Base-by-base conservation (phyloP, 2,888 invertebrate genomes). In the Nomada ruficornis region DNA sequence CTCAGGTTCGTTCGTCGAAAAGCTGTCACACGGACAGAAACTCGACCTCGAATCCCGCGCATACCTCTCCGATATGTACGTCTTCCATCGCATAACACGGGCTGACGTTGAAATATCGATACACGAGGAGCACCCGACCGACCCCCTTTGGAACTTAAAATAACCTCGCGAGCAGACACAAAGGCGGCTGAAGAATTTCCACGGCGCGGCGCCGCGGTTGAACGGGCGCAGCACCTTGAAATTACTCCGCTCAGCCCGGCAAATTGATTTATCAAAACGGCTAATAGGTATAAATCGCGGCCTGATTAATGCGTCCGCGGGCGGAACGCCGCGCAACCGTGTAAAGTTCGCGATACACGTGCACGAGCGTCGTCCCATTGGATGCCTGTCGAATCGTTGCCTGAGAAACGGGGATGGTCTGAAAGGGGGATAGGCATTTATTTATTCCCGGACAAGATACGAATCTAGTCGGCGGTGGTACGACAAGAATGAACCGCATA, bases 221-320 rank as follows among this genome's bases (percentile, higher is more conserved):
- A 15, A 20, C 54, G 62, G 73, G 50, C 54, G 50, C n/a, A 11
- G 63, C 81, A 65, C 64, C 64, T 55, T 78, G 64, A 82, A 84
- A 88, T 86, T 81, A 63, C 82, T 77, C 71, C 60, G 71, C 11
- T 55, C 52, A 23, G 65, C 68, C 73, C 81, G 84, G 86, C 86
- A 88, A 90, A 91, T 91, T 90, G 90, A 90, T 90, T 91, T 90
- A 90, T 91, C 90, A 90, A 88, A 85, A 84, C 67, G 78, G 82
- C 84, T 88, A 90, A 91, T 86, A 86, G 88, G 86, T 84, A 90
- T 90, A 89, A 90, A 90, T 89, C 86, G 88, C 77, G 68, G 71
- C 55, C 82, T 87, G 90, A 90, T 90, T 90, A 90, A 90, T 89
- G 90, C 89, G 77, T 69, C 63, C 76, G n/a, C 57, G 64, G n/a